phyloP scores from a whole-genome alignment of 2,888 invertebrate genomes.

The Ametastegia equiseti region DNA sequence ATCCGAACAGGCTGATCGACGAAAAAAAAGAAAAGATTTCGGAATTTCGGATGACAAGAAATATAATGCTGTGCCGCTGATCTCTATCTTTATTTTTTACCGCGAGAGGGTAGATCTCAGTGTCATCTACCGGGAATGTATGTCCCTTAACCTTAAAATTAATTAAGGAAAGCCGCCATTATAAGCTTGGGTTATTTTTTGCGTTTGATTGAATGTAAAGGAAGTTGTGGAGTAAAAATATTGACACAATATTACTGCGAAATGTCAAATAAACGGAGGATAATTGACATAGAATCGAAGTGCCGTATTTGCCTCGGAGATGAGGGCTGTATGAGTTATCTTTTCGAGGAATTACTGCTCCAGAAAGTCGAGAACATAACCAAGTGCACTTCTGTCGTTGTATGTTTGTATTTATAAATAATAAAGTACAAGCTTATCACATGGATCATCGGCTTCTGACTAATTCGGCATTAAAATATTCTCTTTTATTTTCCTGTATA shows the following conservation, averaged over 20 bases:
- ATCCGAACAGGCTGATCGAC: no score
- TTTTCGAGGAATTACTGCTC: constrained; percentile 63
- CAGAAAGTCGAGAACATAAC: constrained; percentile 66
- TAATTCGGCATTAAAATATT: not conserved
- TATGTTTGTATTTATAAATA: constrained; percentile 57
- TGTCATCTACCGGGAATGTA: not conserved
- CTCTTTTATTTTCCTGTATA: constrained; percentile 54
- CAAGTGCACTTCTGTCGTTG: constrained; percentile 67
- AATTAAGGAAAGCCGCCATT: not conserved
- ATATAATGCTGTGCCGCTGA: no score
- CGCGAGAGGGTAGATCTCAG: not conserved
- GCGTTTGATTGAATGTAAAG: not conserved
- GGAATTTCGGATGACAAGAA: no score
- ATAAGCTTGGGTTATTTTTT: not conserved
- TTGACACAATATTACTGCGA: constrained; percentile 37
- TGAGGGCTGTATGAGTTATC: constrained; percentile 64
- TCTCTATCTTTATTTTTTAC: not conserved
- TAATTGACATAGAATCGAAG: constrained; percentile 59
- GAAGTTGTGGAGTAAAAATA: not conserved
- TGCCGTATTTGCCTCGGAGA: constrained; percentile 71
- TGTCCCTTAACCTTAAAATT: not conserved
- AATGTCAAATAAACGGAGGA: constrained; percentile 68
- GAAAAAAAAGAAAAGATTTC: no score
- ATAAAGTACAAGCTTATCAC: not conserved
- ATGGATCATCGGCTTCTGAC: not conserved